These are phyloP conservation scores for Halcyon leucocephala DNA, from an alignment of 2,797 vertebrate species.

Conservation along the genomic window DNA sequence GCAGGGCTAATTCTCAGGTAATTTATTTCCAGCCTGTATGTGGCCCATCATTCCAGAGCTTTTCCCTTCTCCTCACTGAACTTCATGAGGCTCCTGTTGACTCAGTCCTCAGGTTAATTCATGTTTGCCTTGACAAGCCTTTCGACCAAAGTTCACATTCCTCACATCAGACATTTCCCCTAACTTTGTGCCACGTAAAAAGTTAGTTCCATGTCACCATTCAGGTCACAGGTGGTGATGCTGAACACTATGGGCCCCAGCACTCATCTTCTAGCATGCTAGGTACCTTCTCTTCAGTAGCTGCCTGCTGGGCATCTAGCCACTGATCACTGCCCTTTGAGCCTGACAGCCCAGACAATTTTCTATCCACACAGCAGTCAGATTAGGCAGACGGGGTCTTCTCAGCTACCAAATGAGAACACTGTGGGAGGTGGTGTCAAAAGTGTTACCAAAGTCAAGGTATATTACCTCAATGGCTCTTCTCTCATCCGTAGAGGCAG, in stretches of 20 bases:
- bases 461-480: slow-evolving; percentile 28
- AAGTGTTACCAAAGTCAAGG: slow-evolving; percentile 60
- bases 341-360: neutral
- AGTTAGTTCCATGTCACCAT: neutral
- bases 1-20: neutral
- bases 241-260: neutral
- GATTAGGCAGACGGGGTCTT: neutral
- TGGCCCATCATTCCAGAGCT: neutral
- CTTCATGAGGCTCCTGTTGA: neutral
- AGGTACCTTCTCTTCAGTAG: neutral
- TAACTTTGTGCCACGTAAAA: neutral
- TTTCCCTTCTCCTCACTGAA: neutral
- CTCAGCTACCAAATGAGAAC: slow-evolving; percentile 41
- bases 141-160: neutral
- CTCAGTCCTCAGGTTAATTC: neutral
- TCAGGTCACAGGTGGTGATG: neutral
- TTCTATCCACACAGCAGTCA: neutral
- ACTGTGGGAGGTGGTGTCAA: slow-evolving; percentile 30
- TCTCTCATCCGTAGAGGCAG: slow-evolving; percentile 31
- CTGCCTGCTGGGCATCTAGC: neutral
- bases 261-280: accelerated
- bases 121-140: neutral
- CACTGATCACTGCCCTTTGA: slow-evolving; percentile 1
- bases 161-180: neutral
- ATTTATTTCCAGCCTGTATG: neutral